Evolutionary conservation across 2,888 invertebrate species (phyloP).

Genomic region (Fabriciana adippe): DNA sequence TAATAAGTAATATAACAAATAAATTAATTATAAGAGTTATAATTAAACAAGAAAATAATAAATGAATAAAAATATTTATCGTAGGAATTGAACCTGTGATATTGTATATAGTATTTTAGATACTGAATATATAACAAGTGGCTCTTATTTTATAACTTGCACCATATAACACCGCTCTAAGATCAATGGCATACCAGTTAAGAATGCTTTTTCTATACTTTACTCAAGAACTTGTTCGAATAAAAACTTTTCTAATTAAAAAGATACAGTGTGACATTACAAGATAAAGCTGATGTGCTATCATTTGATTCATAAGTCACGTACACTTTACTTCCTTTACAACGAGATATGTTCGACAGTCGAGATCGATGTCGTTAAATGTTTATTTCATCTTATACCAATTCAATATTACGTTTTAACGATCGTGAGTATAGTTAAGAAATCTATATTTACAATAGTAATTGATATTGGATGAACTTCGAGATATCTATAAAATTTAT

Average conservation of each 20-base stretch:
- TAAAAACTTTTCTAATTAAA: constrained; percentile 78
- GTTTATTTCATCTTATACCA: constrained; percentile 20
- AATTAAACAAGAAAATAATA: not conserved
- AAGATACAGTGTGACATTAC: constrained; percentile 70
- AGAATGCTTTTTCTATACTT: constrained; percentile 65
- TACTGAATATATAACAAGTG: not conserved
- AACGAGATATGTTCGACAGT: not conserved
- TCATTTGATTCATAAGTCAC: constrained; percentile 77
- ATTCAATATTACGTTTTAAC: no score
- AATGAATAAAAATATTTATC: not conserved
- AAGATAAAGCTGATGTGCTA: constrained; percentile 57
- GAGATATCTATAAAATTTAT: constrained; percentile 41
- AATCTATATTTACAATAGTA: constrained; percentile 21
- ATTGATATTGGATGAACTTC: constrained; percentile 49
- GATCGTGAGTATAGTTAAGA: no score
- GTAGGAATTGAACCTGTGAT: no score
- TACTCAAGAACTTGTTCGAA: constrained; percentile 60
- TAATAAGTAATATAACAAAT: no score
- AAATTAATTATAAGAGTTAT: no score
- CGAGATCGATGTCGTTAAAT: not conserved
- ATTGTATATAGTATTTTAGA: no score
- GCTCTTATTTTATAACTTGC: constrained; percentile 37
- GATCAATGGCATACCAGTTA: constrained; percentile 68
- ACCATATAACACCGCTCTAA: constrained; percentile 45
- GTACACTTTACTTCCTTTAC: constrained; percentile 47